Conservation (phyloP, 1,140 invertebrate species). For the Kradibia gibbosae region DNA sequence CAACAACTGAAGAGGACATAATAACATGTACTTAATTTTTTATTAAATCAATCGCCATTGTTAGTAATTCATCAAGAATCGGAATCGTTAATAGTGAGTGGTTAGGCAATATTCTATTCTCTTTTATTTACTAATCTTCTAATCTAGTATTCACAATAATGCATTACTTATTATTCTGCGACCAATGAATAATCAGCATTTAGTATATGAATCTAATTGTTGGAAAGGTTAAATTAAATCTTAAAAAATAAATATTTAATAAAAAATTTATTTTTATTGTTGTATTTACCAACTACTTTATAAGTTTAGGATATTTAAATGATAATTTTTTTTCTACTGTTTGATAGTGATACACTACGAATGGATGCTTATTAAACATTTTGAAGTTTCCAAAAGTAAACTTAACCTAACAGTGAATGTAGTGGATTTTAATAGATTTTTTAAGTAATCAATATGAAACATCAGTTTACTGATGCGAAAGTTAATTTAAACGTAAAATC, state of each 20-base stretch:
- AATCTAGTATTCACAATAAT: too few species aligned
- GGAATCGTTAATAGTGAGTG: too few species aligned
- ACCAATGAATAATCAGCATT: slow-evolving; percentile 1
- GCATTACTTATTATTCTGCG: too few species aligned
- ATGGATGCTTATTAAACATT: neutral
- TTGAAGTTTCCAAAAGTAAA: neutral
- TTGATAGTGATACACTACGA: neutral
- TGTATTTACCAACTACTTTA: neutral
- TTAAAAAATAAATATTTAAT: neutral
- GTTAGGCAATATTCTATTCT: too few species aligned
- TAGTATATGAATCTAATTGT: neutral
- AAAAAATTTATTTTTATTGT: neutral
- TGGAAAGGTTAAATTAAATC: neutral
- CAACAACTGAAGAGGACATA: too few species aligned
- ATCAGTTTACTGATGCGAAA: slow-evolving; percentile 64
- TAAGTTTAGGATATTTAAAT: neutral
- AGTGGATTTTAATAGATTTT: slow-evolving; percentile 16
- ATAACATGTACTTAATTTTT: too few species aligned
- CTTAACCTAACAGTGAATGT: slow-evolving; percentile 26
- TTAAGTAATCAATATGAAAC: slow-evolving; percentile 62
- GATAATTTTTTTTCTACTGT: neutral
- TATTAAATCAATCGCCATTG: too few species aligned
- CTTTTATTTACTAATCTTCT: too few species aligned
- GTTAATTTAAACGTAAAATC: slow-evolving; percentile 53
- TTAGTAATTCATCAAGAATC: too few species aligned